Evolutionary conservation across 2,797 vertebrate species (phyloP), one percentile per base, ranked within the genome.

Genomic region (Sebastiscus albofasciatus): DNA sequence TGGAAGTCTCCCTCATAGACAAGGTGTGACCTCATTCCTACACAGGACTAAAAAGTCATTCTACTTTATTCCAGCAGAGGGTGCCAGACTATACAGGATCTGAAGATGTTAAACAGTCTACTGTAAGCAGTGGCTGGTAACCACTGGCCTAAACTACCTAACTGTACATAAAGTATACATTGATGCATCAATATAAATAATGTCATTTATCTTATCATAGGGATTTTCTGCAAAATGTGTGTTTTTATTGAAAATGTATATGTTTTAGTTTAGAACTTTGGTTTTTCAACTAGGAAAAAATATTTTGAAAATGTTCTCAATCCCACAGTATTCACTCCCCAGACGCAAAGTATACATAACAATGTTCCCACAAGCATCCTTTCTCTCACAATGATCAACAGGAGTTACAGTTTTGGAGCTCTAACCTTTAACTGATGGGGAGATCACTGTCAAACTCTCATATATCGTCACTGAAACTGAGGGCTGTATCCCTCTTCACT

Each of bases 61-160:
- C 27, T 13, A 4, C 26, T 56, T 49, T 13, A 0, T 10, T 71
- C 86, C 93, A 90, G 80, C 68, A 94, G 94, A 91, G 91, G 90
- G 89, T 33, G 22, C 11, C 90, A 92, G 62, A 90, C 31, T 81
- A 78, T 66, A 31, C 29, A 67, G n/a, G 13, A 83, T 70, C 10
- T 8, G 33, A 27, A 52, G 8, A n/a, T 18, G 2, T 33, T 13
- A 27, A 20, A 29, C 10, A 13, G 18, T 49, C 13, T 8, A 10
- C n/a, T 11, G 42, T 6, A 8, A 18, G 5, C n/a, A 18, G 36
- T 22, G 2, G 20, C 16, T 18, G 12, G 13, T 33, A 26, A 60
- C 13, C 20, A 31, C 42, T 55, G 20, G n/a, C 29, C 42, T 34
- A 42, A 68, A 77, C n/a, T 61, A 34, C 10, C 0, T 26, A 68